Conservation (phyloP, 2,888 invertebrate genomes). For the Polyommatus icarus region DNA sequence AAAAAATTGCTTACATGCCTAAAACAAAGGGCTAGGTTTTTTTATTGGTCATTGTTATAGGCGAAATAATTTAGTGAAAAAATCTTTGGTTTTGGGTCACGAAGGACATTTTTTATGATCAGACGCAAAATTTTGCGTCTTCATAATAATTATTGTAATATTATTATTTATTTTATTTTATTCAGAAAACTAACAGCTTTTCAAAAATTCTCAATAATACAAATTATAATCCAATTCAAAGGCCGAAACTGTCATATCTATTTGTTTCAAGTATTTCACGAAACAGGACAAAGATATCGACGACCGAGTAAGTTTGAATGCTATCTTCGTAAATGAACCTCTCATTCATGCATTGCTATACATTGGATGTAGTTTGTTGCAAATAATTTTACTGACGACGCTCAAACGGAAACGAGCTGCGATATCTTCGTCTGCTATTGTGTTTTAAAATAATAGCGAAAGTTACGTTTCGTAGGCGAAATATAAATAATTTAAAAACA, state of each 20-base stretch:
- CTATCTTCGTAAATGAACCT: slow-evolving; percentile 71
- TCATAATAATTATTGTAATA: neutral
- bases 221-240: neutral
- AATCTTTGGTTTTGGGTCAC: no score
- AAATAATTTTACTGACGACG: slow-evolving; percentile 34
- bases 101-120: no score
- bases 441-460: slow-evolving; percentile 4
- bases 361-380: slow-evolving; percentile 40
- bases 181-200: no score
- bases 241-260: slow-evolving; percentile 32
- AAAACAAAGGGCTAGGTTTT: no score
- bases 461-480: neutral
- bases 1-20: neutral
- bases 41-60: no score
- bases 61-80: no score
- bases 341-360: slow-evolving; percentile 48
- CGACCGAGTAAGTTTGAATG: slow-evolving; percentile 62
- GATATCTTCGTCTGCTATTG: neutral
- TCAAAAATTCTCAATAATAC: no score
- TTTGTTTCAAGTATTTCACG: slow-evolving; percentile 41
- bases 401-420: slow-evolving; percentile 17
- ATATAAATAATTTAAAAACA: neutral
- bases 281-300: slow-evolving; percentile 67
- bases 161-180: no score
- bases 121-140: no score